Conservation (phyloP, 2,797 vertebrate species). For the Linurgus olivaceus region DNA sequence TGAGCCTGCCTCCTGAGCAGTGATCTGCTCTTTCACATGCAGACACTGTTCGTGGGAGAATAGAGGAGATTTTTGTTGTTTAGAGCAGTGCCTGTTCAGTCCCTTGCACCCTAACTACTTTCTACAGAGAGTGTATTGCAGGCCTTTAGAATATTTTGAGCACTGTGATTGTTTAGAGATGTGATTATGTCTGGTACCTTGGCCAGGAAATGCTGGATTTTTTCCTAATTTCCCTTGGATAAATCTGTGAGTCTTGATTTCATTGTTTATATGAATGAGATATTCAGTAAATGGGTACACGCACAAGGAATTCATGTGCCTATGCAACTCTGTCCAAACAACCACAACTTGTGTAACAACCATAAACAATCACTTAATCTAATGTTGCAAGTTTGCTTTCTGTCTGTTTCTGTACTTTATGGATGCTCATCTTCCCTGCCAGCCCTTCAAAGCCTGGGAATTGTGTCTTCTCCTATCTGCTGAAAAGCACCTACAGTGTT, state of each 20-base stretch:
- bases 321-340: neutral
- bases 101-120: neutral
- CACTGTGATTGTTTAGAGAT: neutral
- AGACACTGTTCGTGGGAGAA: neutral
- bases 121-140: neutral
- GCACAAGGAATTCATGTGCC: neutral
- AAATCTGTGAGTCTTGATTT: neutral
- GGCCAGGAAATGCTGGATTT: neutral
- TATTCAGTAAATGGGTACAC: neutral
- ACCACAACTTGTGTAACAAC: neutral
- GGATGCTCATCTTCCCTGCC: neutral
- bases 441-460: neutral
- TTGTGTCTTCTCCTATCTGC: neutral
- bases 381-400: neutral
- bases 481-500: neutral
- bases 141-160: neutral
- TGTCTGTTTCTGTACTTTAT: neutral
- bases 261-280: neutral
- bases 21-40: neutral
- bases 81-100: neutral
- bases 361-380: neutral
- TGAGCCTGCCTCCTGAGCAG: rapidly evolving
- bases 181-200: neutral
- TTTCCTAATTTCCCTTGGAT: neutral
- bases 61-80: neutral